A percentile compares a stretch with the other conserved stretches of the same genome.
phyloP scores from a whole-genome alignment of 2,888 invertebrate genomes.

The Pegoplata infirma region DNA sequence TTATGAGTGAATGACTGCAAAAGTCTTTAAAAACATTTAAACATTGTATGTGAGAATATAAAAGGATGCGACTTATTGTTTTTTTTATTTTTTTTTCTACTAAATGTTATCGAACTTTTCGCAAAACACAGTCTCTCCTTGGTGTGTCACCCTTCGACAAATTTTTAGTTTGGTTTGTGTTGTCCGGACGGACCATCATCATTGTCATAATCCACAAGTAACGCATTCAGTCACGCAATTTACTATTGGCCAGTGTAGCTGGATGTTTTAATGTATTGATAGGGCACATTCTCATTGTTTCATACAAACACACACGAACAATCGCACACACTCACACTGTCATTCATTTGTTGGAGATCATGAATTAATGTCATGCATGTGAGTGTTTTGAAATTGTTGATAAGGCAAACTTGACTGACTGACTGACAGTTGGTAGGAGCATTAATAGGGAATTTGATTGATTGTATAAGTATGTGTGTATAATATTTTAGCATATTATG shows the following conservation, averaged over 20 bases:
- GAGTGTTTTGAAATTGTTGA: constrained; percentile 50
- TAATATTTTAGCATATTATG: constrained; percentile 14
- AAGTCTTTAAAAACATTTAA: constrained; percentile 30
- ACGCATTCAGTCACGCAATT: constrained; percentile 58
- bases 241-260: constrained; percentile 48
- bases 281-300: constrained; percentile 54
- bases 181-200: constrained; percentile 29
- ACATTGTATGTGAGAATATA: constrained; percentile 9
- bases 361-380: constrained; percentile 14
- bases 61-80: constrained; percentile 36
- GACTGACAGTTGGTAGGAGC: constrained; percentile 57
- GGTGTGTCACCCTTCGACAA: constrained; percentile 17
- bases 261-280: constrained; percentile 50
- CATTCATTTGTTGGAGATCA: constrained; percentile 6
- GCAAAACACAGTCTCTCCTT: constrained; percentile 9
- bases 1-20: constrained; percentile 39
- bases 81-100: neutral
- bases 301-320: neutral
- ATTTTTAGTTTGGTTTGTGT: constrained; percentile 5
- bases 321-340: neutral
- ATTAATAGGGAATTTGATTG: constrained; percentile 55
- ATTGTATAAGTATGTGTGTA: constrained; percentile 22
- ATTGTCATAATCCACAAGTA: constrained; percentile 58
- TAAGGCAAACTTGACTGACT: constrained; percentile 58
- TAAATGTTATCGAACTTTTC: constrained; percentile 51